These are phyloP conservation scores for Euplexia lucipara DNA, from an alignment of 2,888 invertebrate genomes.

Conservation along the genomic window DNA sequence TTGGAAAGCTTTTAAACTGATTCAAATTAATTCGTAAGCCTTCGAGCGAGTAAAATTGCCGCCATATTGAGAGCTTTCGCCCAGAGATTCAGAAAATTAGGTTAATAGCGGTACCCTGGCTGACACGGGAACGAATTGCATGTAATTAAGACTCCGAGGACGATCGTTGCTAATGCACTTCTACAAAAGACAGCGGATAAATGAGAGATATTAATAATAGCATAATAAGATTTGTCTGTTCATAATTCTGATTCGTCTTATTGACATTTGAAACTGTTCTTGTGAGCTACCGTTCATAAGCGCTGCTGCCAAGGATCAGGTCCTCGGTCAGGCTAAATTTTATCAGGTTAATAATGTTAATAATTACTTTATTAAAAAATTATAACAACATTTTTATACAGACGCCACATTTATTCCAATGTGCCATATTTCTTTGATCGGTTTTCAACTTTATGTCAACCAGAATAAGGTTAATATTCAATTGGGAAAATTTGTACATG, in stretches of 20 bases:
- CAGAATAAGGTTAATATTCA: too few relatives aligned
- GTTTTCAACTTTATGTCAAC: too few relatives aligned
- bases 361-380: too few relatives aligned
- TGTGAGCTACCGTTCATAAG: too few relatives aligned
- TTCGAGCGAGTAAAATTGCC: conserved; percentile 25
- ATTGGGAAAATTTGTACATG: too few relatives aligned
- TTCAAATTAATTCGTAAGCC: conserved; percentile 51
- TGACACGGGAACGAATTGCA: conserved; percentile 46
- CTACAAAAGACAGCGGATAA: conserved; percentile 9
- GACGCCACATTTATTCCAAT: too few relatives aligned
- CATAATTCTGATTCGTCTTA: conserved; percentile 3
- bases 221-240: conserved; percentile 21
- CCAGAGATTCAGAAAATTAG: conserved; percentile 55
- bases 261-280: too few relatives aligned
- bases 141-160: conserved; percentile 44
- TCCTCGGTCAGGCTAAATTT: too few relatives aligned
- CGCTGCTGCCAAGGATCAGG: too few relatives aligned
- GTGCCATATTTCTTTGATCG: too few relatives aligned
- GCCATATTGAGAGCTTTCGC: conserved; percentile 43
- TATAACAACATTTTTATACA: too few relatives aligned
- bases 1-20: conserved; percentile 45
- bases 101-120: conserved; percentile 53
- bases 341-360: too few relatives aligned
- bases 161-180: conserved; percentile 40
- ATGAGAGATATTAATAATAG: conserved; percentile 20